Base-by-base conservation (phyloP, 1,140 invertebrate genomes). In the Rhagoletis zephyria region DNA sequence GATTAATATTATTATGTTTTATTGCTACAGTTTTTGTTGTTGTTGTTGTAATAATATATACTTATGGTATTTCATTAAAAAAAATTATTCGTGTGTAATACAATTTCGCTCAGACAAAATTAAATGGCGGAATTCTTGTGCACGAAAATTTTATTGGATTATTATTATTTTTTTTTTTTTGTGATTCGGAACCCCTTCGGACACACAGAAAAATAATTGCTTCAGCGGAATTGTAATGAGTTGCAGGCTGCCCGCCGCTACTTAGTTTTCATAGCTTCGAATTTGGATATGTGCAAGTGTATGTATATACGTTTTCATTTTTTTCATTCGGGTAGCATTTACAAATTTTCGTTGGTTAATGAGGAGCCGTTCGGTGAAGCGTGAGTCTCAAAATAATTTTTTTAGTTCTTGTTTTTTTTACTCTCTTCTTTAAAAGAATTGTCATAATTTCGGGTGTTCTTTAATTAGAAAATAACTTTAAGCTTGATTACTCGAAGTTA, bases 51-150 rank as follows among this genome's bases (percentile, higher is more conserved):
- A 81, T 81, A 81, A 30, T 5, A 45, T 74, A 74, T 81, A 10
- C 74, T 56, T 81, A n/a, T 81, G 48, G 74, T 7, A 56, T 81
- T 81, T 81, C 74, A 81, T 81, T 81, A 81, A 81, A 81, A 81
- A 81, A 81, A 81, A 81, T 81, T 81, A 56, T 51, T 81, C 48
- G 48, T 81, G 74, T 81, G 74, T 81, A 81, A 81, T 59, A 19
- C 16, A 81, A 56, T 81, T 81, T 81, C 51, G 6, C 48, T 81
- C 48, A 81, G 74, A 81, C 74, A 56, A 81, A 81, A 81, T 81
- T 81, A 81, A 81, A 56, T 81, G 4, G 74, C 48, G 74, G 16
- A 81, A 81, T 81, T 81, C 74, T 81, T 81, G 74, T 56, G 74
- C 74, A 81, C 19, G 48, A 81, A 81, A 81, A 56, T 51, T 9